Percentiles rank a stretch among this genome's conserved stretches.
phyloP scores from a whole-genome alignment of 2,888 invertebrate genomes.

The Zygothrica quintamaculata region DNA sequence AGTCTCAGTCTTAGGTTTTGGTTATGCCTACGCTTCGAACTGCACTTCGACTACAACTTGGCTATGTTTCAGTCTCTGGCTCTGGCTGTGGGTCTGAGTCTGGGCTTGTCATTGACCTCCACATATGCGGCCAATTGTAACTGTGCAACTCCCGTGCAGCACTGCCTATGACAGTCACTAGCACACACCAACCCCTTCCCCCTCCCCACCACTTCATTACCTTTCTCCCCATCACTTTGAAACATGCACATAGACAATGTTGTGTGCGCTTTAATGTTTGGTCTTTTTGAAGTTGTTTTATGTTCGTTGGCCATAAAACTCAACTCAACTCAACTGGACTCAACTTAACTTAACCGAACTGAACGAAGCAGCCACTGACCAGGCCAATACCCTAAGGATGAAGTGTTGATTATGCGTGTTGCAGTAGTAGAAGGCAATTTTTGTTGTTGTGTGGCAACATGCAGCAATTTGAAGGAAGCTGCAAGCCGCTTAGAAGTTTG shows the following conservation, averaged over 20 bases:
- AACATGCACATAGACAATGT: conserved; percentile 64
- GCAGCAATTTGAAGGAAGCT: conserved; percentile 48
- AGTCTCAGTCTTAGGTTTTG: conserved; percentile 30
- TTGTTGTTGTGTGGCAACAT: conserved; percentile 25
- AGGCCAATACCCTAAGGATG: conserved; percentile 55
- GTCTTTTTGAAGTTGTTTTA: conserved; percentile 61
- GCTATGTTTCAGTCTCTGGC: too few relatives aligned
- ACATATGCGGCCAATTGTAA: conserved; percentile 60
- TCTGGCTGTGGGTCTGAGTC: conserved; percentile 8
- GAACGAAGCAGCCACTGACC: conserved; percentile 23
- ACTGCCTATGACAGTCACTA: conserved; percentile 8
- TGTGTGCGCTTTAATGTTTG: conserved; percentile 71
- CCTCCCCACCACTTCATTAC: not conserved
- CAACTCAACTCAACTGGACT: conserved; percentile 18
- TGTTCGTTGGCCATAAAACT: conserved; percentile 62
- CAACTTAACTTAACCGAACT: conserved; percentile 4
- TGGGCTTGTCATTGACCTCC: conserved; percentile 73
- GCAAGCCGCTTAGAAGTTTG: conserved; percentile 45
- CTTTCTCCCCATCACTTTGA: conserved; percentile 1
- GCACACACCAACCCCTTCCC: not conserved
- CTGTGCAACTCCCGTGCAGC: conserved; percentile 66
- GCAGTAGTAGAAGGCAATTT: conserved; percentile 36
- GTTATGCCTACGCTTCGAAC: conserved; percentile 29
- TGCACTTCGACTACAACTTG: conserved; percentile 30
- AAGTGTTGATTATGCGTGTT: conserved; percentile 67